Base-by-base conservation (phyloP, 2,888 invertebrate species). In the Lordiphosa fenestrarum region DNA sequence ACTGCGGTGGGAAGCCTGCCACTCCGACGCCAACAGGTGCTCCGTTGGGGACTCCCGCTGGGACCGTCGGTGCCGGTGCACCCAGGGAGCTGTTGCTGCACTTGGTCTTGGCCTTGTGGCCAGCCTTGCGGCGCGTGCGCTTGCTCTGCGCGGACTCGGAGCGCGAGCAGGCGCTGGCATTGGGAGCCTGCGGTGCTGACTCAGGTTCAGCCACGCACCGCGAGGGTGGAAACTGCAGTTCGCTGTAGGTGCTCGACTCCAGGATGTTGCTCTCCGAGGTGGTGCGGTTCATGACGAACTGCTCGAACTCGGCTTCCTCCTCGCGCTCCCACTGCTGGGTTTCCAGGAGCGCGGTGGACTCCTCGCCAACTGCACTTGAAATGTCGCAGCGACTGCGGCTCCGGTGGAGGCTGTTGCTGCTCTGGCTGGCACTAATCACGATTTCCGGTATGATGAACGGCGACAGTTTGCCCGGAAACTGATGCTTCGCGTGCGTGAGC, bases 161-260 rank as follows among this genome's bases (percentile, higher is more conserved):
- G 21, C 84, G 76, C 7, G 88, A 87, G 41, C 84, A 86, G 49
- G 69, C 68, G 68, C 86, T 87, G 4, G 75, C 59, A 53, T 87
- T 87, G 7, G 85, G 76, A 15, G 73, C 53, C 41, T 77, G 73
- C 4, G 52, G 53, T 21, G 69, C 12, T 3, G 54, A 7, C 7
- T 36, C 30, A 3, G 33, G 33, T 12, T 10, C 46, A 13, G 33
- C 23, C 1, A 42, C 36, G 33, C 59, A 42, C 4, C 49, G 23
- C 3, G 54, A 15, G 38, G 37, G 15, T 38, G 52, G 36, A 49
- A 86, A 73, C 42, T 85, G 87, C 49, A 87, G 53, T 55, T 88
- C 88, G 53, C 86, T 87, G 69, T 86, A 88, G 49, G 84, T 78
- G 66, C 88, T 88, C 37, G 86, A 86, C 46, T 88, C 88, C 56